These are phyloP conservation scores for Megamerina dolium DNA, from an alignment of 2,888 invertebrate genomes.

Conservation along the genomic window DNA sequence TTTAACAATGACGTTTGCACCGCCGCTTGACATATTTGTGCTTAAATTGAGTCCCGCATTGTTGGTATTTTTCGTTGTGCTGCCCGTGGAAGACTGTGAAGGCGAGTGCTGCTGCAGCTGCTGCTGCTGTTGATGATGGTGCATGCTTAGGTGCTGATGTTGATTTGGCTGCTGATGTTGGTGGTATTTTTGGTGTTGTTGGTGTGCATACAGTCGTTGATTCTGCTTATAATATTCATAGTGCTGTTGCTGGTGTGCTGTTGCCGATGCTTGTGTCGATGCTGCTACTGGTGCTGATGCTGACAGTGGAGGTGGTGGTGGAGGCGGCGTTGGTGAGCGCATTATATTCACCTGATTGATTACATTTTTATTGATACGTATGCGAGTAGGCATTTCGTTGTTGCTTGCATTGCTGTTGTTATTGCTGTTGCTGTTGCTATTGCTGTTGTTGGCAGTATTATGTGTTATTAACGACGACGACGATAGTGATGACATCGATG, in stretches of 20 bases:
- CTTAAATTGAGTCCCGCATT: conserved; percentile 32
- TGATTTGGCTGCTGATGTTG: conserved; percentile 25
- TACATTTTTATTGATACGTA: conserved; percentile 47
- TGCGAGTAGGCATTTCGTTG: conserved; percentile 42
- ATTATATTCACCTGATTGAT: conserved; percentile 36
- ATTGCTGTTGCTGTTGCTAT: conserved; percentile 23
- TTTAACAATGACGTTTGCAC: not conserved
- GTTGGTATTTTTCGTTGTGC: conserved; percentile 17
- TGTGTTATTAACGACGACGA: no score
- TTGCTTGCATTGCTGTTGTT: conserved; percentile 25
- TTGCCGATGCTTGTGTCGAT: conserved; percentile 28
- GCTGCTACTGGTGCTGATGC: conserved; percentile 26
- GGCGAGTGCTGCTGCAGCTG: conserved; percentile 18
- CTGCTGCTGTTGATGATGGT: conserved; percentile 22
- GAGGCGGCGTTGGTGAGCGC: conserved; percentile 36
- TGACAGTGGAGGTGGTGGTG: conserved; percentile 19
- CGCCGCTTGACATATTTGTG: conserved; percentile 30
- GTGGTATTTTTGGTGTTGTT: conserved; percentile 16
- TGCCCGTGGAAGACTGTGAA: conserved; percentile 19
- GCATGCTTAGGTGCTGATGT: conserved; percentile 23
- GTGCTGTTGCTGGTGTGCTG: conserved; percentile 23
- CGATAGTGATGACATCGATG: conserved; percentile 22
- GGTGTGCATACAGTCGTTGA: conserved; percentile 19
- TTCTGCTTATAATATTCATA: conserved; percentile 24
- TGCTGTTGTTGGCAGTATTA: conserved; percentile 22